These are phyloP conservation scores for Drosophila quadrilineata DNA, from an alignment of 1,140 invertebrate genomes.

Conservation along the genomic window DNA sequence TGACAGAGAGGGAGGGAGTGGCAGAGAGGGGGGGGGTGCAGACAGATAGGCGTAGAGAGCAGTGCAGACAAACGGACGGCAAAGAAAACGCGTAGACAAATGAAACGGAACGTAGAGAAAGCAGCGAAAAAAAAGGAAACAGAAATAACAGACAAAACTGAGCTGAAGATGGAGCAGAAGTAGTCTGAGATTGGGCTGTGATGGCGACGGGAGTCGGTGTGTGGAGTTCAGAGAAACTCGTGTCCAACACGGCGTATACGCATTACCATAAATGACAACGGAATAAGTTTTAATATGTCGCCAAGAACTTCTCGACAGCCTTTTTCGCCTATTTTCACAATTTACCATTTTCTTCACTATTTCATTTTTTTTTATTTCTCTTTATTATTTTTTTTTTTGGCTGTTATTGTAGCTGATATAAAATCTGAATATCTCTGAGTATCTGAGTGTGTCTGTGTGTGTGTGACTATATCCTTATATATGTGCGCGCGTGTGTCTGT, in stretches of 20 bases:
- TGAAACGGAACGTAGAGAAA: constrained; percentile 17
- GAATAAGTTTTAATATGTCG: constrained; percentile 43
- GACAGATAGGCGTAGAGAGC: constrained; percentile 59
- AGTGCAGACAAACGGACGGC: constrained; percentile 33
- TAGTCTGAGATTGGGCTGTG: constrained; percentile 1
- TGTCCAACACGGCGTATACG: constrained; percentile 45
- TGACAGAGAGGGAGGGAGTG: not conserved
- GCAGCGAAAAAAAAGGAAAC: no score
- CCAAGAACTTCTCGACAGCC: no score
- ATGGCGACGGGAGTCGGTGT: constrained; percentile 21
- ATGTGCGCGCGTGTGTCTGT: constrained; percentile 43
- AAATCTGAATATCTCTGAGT: constrained; percentile 1
- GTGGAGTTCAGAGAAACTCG: constrained; percentile 37
- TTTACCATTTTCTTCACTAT: no score
- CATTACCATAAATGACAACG: constrained; percentile 63
- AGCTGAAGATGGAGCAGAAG: not conserved
- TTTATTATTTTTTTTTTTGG: not conserved
- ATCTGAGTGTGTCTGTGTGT: not conserved
- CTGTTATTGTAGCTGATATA: not conserved
- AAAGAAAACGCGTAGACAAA: constrained; percentile 25
- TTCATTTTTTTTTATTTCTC: not conserved
- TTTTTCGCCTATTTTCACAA: no score
- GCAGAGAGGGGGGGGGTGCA: constrained; percentile 10
- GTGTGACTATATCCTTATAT: constrained; percentile 1
- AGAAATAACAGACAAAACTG: no score